Percentiles rank a stretch among this genome's conserved stretches.
phyloP scores from a whole-genome alignment of 1,140 invertebrate genomes.

The Lamellibrachia luymesi region DNA sequence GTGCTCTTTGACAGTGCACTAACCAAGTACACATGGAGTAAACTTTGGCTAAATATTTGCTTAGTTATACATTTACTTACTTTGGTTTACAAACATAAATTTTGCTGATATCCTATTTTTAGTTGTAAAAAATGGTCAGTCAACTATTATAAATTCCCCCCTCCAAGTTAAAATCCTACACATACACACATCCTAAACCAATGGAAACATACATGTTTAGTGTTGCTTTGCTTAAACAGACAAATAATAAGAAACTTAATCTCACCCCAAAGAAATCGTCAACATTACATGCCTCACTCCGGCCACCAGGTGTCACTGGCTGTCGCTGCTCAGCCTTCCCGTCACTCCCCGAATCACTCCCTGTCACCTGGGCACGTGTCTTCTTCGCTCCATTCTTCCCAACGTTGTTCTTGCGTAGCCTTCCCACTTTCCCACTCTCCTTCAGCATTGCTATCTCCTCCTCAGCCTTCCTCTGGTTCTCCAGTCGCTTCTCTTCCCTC shows the following conservation, averaged over 20 bases:
- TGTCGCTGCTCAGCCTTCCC: neutral
- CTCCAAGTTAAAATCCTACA: too few relatives aligned
- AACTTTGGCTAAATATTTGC: too few relatives aligned
- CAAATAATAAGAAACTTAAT: neutral
- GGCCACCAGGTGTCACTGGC: neutral
- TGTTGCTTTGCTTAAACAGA: too few relatives aligned
- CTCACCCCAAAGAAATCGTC: conserved; percentile 8
- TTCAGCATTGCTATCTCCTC: conserved; percentile 47
- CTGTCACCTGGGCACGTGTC: neutral
- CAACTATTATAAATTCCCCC: too few relatives aligned
- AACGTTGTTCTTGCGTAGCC: conserved; percentile 12
- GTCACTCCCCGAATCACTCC: conserved; percentile 6
- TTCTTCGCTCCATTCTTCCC: neutral
- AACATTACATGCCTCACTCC: neutral
- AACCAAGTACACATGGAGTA: too few relatives aligned
- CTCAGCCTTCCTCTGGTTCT: conserved; percentile 49
- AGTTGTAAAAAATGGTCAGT: too few relatives aligned
- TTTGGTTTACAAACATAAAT: conserved; percentile 15
- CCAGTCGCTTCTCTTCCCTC: conserved; percentile 46
- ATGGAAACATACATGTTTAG: too few relatives aligned
- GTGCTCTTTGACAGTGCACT: too few relatives aligned
- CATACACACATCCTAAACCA: too few relatives aligned
- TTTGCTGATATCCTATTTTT: too few relatives aligned
- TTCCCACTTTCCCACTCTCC: conserved; percentile 46
- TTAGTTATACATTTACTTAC: conserved; percentile 13